Evolutionary conservation across 2,797 vertebrate species (phyloP).

Genomic region (Rhinogobio ventralis): DNA sequence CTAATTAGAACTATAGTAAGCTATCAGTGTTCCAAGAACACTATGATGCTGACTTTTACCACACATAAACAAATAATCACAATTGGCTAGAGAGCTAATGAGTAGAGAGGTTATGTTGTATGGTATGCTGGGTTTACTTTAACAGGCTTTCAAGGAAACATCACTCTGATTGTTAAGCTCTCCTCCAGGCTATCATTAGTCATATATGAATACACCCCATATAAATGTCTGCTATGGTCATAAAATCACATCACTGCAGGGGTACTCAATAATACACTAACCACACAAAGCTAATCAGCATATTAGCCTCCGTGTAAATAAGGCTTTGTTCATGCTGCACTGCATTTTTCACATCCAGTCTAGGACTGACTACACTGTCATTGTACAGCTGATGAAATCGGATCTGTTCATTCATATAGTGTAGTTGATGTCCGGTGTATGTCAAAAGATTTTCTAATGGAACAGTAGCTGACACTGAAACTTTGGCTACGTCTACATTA

Average conservation of each 20-base stretch:
- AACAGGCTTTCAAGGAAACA: conserved; percentile 36
- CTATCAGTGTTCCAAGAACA: neutral
- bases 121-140: conserved; percentile 11
- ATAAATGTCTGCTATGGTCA: conserved; percentile 46
- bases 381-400: neutral
- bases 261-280: conserved; percentile 53
- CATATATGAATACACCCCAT: conserved; percentile 46
- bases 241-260: conserved; percentile 24
- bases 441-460: neutral
- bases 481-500: too few relatives aligned
- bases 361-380: neutral
- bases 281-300: conserved; percentile 64
- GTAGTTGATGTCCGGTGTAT: neutral
- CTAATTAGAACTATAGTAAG: neutral
- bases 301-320: conserved; percentile 14
- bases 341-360: neutral
- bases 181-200: conserved; percentile 54
- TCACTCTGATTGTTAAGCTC: conserved; percentile 25
- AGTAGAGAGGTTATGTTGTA: neutral
- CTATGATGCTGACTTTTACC: conserved; percentile 9
- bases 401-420: neutral
- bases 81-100: conserved; percentile 26
- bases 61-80: conserved; percentile 31
- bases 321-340: neutral
- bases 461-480: neutral